Conservation (phyloP, 2,797 vertebrate species). For the Gadopsis bispinosus region DNA sequence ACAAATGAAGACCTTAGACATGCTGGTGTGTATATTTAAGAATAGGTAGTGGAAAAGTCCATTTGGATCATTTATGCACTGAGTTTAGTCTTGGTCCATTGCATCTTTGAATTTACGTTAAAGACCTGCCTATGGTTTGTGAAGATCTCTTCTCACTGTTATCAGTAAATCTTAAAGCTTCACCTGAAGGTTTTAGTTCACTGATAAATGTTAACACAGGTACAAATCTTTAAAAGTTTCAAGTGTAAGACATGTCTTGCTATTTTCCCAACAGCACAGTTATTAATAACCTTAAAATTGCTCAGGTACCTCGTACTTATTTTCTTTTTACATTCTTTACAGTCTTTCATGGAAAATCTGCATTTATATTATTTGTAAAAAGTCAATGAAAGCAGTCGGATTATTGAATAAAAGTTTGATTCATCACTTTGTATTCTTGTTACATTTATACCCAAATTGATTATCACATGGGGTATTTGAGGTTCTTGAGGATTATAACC, state of each 20-base stretch:
- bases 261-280: background rate
- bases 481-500: background rate
- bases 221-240: background rate
- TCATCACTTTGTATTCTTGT: background rate
- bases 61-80: constrained; percentile 19
- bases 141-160: background rate
- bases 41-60: constrained; percentile 20
- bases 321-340: background rate
- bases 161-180: background rate
- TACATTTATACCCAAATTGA: background rate
- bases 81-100: constrained; percentile 6
- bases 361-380: background rate
- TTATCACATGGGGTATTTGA: background rate
- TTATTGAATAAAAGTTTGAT: background rate
- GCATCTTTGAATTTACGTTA: constrained; percentile 1
- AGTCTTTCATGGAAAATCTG: background rate
- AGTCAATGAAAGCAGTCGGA: background rate
- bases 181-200: background rate
- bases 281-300: constrained; percentile 7
- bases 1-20: constrained; percentile 40
- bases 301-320: background rate
- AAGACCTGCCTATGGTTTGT: background rate
- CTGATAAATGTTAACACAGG: background rate
- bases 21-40: constrained; percentile 34
- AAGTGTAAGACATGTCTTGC: background rate